Percentiles rank a stretch among this genome's conserved stretches.
phyloP scores from a whole-genome alignment of 1,140 invertebrate genomes.

The Heliothis virescens region DNA sequence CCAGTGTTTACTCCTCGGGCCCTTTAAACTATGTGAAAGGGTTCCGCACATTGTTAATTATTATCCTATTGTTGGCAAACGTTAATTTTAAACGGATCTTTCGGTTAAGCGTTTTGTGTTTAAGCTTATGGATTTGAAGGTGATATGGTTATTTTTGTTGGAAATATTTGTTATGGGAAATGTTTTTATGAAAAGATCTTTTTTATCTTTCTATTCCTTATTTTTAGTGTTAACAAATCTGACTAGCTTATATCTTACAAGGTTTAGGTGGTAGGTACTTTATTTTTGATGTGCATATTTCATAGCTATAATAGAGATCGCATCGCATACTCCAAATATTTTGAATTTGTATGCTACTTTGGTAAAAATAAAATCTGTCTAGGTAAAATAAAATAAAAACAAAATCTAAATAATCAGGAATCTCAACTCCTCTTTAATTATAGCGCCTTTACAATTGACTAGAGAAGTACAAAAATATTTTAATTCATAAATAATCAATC shows the following conservation, averaged over 20 bases:
- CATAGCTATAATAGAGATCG: too few relatives aligned
- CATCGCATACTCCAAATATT: too few relatives aligned
- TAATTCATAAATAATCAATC: constrained; percentile 72
- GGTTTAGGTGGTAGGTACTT: too few relatives aligned
- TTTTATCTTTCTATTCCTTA: too few relatives aligned
- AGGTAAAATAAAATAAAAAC: constrained; percentile 42
- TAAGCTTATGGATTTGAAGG: not conserved
- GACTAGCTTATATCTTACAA: too few relatives aligned
- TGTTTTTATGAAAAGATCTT: too few relatives aligned
- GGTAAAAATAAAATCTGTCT: not conserved
- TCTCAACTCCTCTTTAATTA: constrained; percentile 72
- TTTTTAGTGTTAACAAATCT: too few relatives aligned
- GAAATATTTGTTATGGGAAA: not conserved
- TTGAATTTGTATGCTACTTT: too few relatives aligned
- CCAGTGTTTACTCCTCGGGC: constrained; percentile 61
- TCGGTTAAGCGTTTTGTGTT: not conserved
- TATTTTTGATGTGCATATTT: too few relatives aligned
- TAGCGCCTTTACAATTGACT: constrained; percentile 76
- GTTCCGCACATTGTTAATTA: constrained; percentile 53
- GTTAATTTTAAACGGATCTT: constrained; percentile 52
- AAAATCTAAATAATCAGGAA: constrained; percentile 59
- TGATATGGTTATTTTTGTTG: not conserved
- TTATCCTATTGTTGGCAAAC: constrained; percentile 47
- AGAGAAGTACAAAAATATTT: constrained; percentile 71
- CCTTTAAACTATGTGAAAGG: constrained; percentile 58